Evolutionary conservation across 2,113 vertebrate species (phyloP), one percentile per base, ranked within the genome.

Genomic region (Scomber colias): DNA sequence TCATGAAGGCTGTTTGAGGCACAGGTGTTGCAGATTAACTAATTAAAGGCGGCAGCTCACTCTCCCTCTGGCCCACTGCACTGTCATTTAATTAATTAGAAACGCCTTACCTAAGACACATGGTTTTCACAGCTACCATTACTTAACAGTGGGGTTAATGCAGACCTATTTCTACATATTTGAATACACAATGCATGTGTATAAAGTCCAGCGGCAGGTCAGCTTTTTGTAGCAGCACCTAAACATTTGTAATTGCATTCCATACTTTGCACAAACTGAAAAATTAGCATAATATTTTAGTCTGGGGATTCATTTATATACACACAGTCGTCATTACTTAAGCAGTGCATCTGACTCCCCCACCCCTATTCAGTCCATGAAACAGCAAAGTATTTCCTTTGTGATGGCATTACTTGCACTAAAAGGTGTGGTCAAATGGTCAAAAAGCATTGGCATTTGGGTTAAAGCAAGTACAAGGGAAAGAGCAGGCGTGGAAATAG

Each of bases 21-120:
- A 10, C 88, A 89, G 85, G 83, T 92, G 90, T 57, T 1, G 0
- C 67, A 10, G 7, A 63, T 87, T 63, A 84, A n/a, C 16, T 13
- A 86, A 91, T 87, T 59, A 66, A 31, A 24, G 16, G 3, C 13
- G 45, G 63, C 46, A 13, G 12, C 27, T 0, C 14, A 3, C 31
- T 35, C 14, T 27, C 24, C 24, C 24, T 14, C 21, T 3, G 2
- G 40, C 2, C 24, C n/a, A 4, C 65, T 12, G 17, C 35, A 0
- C 10, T 40, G 19, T 2, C 5, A 16, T 17, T 31, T 40, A 12
- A 2, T 15, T 35, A 8, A 80, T 71, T 59, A 44, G 24, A 48
- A 30, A 12, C 40, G 9, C 11, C 12, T 21, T 13, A 12, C 9
- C 9, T 11, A 17, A 16, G 49, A 21, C 9, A 2, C 31, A 5